These are phyloP conservation scores for Andrena haemorrhoa DNA, from an alignment of 2,888 invertebrate genomes.

Conservation along the genomic window DNA sequence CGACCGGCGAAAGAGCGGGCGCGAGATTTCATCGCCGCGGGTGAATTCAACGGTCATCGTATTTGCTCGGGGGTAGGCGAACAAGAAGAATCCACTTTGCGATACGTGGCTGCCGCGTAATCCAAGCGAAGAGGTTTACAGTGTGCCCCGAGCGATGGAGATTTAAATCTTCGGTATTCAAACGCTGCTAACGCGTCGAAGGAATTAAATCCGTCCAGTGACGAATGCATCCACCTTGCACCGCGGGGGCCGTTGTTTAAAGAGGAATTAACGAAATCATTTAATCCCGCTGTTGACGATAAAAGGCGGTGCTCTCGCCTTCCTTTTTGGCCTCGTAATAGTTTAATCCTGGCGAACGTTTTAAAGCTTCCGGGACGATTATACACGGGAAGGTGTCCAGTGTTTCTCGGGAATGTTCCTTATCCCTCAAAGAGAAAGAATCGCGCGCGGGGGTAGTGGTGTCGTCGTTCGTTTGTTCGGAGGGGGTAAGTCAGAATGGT, in stretches of 20 bases:
- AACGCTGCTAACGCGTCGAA: neutral
- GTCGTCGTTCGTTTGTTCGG: constrained; percentile 58
- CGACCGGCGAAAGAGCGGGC: constrained; percentile 23
- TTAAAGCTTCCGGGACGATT: constrained; percentile 1
- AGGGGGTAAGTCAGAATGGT: constrained; percentile 76
- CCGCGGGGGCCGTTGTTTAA: neutral
- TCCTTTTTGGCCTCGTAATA: neutral
- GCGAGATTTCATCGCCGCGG: constrained; percentile 31
- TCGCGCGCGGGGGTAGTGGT: constrained; percentile 52
- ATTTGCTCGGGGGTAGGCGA: constrained; percentile 1
- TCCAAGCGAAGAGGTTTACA: constrained; percentile 9
- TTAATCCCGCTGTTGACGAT: neutral
- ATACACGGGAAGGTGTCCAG: neutral
- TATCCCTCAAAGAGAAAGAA: constrained; percentile 49
- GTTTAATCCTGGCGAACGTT: neutral
- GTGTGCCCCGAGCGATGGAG: constrained; percentile 19
- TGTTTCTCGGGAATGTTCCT: constrained; percentile 27
- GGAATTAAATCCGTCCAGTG: constrained; percentile 9
- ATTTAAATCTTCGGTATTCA: constrained; percentile 17
- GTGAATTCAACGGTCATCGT: constrained; percentile 10
- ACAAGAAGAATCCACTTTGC: constrained; percentile 37
- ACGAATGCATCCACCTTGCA: neutral
- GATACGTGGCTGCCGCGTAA: constrained; percentile 35
- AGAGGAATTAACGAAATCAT: neutral
- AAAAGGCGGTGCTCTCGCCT: neutral